Percentiles rank a stretch among this genome's conserved stretches.
Conservation (phyloP, 2,113 vertebrate genomes). For the Chascanopsetta lugubris region DNA sequence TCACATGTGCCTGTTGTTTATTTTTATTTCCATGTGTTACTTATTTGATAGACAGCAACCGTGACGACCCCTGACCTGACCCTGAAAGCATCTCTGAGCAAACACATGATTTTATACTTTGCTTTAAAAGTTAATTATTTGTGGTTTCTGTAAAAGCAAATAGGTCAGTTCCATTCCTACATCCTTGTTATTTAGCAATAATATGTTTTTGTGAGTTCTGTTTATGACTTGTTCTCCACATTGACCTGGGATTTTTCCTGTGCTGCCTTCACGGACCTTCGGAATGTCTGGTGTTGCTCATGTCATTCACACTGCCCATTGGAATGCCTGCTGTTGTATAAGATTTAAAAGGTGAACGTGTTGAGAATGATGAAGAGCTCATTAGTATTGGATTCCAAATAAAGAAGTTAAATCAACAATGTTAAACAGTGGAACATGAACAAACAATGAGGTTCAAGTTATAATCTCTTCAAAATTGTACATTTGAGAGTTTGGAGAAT, state of each 20-base stretch:
- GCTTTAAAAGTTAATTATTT: not conserved
- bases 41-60: too few species aligned
- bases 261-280: conserved; percentile 27
- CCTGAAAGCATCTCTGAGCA: not conserved
- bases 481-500: too few species aligned
- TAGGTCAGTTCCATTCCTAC: not conserved
- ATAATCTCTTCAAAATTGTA: too few species aligned
- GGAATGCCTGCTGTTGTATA: not conserved
- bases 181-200: not conserved
- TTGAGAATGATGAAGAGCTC: too few species aligned
- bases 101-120: not conserved
- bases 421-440: too few species aligned
- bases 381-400: too few species aligned
- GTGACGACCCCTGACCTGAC: conserved; percentile 18
- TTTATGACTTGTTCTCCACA: not conserved
- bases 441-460: too few species aligned
- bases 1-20: not conserved
- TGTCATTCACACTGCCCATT: not conserved
- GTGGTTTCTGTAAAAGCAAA: not conserved
- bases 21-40: not conserved
- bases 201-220: not conserved
- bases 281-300: conserved; percentile 13
- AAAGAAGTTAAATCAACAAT: too few species aligned
- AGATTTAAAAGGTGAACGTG: not conserved
- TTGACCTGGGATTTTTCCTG: not conserved